phyloP scores from a whole-genome alignment of 2,888 invertebrate genomes.

The Drosophila melanosoma region DNA sequence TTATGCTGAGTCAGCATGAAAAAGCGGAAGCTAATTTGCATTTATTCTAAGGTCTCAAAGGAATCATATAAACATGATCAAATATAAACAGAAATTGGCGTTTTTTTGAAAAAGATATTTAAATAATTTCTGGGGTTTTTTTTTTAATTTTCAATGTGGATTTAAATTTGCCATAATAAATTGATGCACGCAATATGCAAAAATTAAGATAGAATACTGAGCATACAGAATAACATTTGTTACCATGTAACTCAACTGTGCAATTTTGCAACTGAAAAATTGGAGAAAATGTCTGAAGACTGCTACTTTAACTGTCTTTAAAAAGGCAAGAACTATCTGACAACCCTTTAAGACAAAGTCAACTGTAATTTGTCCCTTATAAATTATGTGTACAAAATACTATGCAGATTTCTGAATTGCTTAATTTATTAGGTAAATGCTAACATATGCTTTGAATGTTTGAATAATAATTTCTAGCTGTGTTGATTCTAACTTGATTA shows the following conservation, averaged over 20 bases:
- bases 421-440: constrained; percentile 22
- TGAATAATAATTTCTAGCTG: constrained; percentile 54
- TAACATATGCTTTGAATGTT: constrained; percentile 56
- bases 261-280: neutral
- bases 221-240: neutral
- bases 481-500: constrained; percentile 49
- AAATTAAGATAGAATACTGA: neutral
- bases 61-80: constrained; percentile 4
- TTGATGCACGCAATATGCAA: neutral
- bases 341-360: constrained; percentile 12
- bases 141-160: neutral
- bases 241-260: neutral
- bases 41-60: constrained; percentile 10
- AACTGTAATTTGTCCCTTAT: constrained; percentile 51
- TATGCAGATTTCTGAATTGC: constrained; percentile 68
- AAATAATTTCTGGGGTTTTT: neutral
- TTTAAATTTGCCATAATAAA: neutral
- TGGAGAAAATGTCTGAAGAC: neutral
- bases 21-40: constrained; percentile 5
- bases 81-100: neutral
- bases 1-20: constrained; percentile 29
- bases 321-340: constrained; percentile 5
- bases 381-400: constrained; percentile 39
- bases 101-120: neutral
- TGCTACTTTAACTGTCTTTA: constrained; percentile 4